phyloP scores from a whole-genome alignment of 2,797 vertebrate genomes.

The Harpagifer antarcticus region DNA sequence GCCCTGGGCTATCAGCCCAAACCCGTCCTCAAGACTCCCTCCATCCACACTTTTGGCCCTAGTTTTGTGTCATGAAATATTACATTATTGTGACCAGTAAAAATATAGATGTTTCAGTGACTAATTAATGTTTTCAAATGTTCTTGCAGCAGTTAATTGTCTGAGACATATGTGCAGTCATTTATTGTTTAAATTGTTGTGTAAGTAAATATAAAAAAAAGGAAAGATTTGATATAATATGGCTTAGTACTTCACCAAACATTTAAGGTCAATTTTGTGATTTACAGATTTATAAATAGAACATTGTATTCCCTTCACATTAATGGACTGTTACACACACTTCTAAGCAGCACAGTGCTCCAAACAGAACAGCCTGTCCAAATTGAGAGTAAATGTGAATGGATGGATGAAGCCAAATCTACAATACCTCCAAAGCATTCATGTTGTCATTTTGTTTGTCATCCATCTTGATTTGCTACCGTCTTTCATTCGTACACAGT shows the following conservation, averaged over 20 bases:
- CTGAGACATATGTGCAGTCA: slow-evolving; percentile 5
- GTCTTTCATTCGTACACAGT: slow-evolving; percentile 53
- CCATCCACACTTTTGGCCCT: too few species aligned
- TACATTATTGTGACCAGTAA: too few species aligned
- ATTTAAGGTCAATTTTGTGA: slow-evolving; percentile 14
- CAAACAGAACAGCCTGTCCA: slow-evolving; percentile 53
- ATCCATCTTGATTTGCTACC: slow-evolving; percentile 68
- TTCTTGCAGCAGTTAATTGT: not conserved
- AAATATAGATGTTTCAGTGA: too few species aligned
- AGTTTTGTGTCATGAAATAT: slow-evolving; percentile 2
- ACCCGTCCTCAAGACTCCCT: too few species aligned
- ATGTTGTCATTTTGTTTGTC: slow-evolving; percentile 53
- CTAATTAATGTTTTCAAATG: too few species aligned
- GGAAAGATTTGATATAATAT: slow-evolving; percentile 17
- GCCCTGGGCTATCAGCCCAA: too few species aligned
- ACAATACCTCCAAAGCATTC: slow-evolving; percentile 37
- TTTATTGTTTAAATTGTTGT: not conserved
- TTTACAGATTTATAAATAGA: slow-evolving; percentile 21
- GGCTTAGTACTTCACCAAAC: slow-evolving; percentile 22
- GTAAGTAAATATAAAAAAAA: not conserved
- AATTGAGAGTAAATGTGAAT: slow-evolving; percentile 51
- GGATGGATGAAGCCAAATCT: slow-evolving; percentile 51
- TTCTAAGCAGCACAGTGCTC: slow-evolving; percentile 38
- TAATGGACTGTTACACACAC: slow-evolving; percentile 53
- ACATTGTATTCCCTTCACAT: slow-evolving; percentile 44